A percentile compares a stretch with the other conserved stretches of the same genome.
Evolutionary conservation across 2,797 vertebrate genomes (phyloP).

Genomic region (Sebastes minor): DNA sequence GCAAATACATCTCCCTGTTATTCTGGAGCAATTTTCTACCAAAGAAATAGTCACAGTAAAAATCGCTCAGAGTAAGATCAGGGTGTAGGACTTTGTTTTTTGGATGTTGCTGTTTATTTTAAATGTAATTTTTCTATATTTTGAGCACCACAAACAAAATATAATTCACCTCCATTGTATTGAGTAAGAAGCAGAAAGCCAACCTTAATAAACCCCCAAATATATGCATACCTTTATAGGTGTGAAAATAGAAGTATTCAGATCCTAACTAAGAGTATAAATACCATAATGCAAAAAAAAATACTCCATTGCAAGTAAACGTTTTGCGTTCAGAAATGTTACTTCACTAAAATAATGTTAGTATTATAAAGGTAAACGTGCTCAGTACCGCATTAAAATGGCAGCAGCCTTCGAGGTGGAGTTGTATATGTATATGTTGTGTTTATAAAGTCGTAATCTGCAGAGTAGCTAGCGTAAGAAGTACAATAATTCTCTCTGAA

Average conservation of each 20-base stretch:
- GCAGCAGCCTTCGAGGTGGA: background rate
- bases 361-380: background rate
- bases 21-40: background rate
- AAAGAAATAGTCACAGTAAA: background rate
- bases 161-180: background rate
- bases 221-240: background rate
- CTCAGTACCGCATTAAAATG: background rate
- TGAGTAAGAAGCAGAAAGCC: background rate
- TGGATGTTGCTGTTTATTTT: background rate
- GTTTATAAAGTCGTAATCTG: background rate
- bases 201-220: background rate
- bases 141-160: background rate
- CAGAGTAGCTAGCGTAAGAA: background rate
- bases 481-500: background rate
- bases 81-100: background rate
- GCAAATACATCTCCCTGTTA: background rate
- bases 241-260: background rate
- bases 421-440: background rate
- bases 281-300: background rate
- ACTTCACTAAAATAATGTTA: background rate
- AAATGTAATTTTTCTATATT: background rate
- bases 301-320: background rate
- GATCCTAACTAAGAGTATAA: background rate
- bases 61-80: background rate
- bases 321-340: background rate